phyloP scores from a whole-genome alignment of 1,140 invertebrate species.

The Ericerus pela region DNA sequence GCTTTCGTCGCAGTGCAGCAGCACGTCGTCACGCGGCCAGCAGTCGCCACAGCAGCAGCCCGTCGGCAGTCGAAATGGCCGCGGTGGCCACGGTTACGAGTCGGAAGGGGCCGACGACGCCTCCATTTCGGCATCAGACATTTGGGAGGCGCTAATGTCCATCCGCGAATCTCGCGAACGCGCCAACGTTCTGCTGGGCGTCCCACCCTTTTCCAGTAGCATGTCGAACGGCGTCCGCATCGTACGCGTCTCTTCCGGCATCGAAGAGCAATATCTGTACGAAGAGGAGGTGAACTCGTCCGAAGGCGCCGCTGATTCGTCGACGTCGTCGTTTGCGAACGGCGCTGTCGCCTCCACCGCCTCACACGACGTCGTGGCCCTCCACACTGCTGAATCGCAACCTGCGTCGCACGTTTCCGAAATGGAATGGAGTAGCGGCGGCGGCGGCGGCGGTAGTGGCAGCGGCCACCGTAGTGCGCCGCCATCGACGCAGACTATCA shows the following conservation, averaged over 20 bases:
- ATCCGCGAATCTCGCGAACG: constrained; percentile 34
- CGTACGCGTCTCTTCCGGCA: constrained; percentile 16
- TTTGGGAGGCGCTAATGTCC: constrained; percentile 49
- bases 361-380: neutral
- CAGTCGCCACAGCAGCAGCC: neutral
- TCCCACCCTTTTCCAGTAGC: constrained; percentile 26
- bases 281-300: constrained; percentile 4
- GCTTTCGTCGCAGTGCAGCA: too few species aligned
- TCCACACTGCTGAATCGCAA: neutral
- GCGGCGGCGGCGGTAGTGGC: neutral
- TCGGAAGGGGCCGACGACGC: neutral
- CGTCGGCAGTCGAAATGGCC: neutral
- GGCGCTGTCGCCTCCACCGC: neutral
- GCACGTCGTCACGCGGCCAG: too few species aligned
- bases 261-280: constrained; percentile 13
- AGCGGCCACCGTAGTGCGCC: neutral
- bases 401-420: neutral
- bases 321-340: too few species aligned
- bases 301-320: neutral
- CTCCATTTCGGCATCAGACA: constrained; percentile 33
- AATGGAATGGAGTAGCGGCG: neutral
- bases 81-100: too few species aligned
- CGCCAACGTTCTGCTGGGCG: neutral
- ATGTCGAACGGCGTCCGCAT: constrained; percentile 33
- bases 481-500: too few species aligned